These are phyloP conservation scores for Lepisosteus osseus DNA, from an alignment of 2,113 vertebrate species.

Conservation along the genomic window DNA sequence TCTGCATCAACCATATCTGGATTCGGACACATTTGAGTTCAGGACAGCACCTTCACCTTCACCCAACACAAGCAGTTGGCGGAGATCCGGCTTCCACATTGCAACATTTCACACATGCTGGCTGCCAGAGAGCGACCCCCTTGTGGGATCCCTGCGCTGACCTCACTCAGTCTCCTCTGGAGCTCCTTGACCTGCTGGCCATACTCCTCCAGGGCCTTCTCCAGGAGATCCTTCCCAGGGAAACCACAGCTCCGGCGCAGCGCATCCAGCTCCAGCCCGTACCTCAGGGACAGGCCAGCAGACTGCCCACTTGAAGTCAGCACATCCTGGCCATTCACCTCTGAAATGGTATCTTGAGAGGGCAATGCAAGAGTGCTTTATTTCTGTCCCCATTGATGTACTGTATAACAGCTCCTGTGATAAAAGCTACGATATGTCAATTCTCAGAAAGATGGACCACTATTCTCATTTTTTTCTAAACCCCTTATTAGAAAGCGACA, in stretches of 20 bases:
- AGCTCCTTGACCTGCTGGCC: conserved; percentile 52
- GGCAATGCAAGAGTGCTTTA: conserved; percentile 40
- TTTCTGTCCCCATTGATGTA: background rate
- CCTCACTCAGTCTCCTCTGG: conserved; percentile 57
- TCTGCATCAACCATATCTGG: background rate
- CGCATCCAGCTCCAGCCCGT: conserved; percentile 26
- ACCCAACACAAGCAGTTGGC: background rate
- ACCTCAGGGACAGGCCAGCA: conserved; percentile 16
- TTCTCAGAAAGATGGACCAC: too few species aligned
- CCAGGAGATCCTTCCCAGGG: conserved; percentile 42
- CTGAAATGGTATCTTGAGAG: conserved; percentile 30
- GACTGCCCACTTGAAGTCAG: background rate
- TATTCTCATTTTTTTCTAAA: too few species aligned
- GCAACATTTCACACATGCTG: background rate
- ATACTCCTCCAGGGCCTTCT: conserved; percentile 53
- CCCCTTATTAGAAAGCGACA: too few species aligned
- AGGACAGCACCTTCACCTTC: background rate
- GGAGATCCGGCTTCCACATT: background rate
- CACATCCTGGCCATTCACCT: conserved; percentile 22
- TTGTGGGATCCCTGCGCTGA: conserved; percentile 29
- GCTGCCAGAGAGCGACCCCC: conserved; percentile 9
- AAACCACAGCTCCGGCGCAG: conserved; percentile 24
- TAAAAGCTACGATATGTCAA: too few species aligned
- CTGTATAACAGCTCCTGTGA: background rate
- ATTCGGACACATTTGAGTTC: background rate